Conservation (phyloP, 1,140 invertebrate genomes). For the Zaprionus ghesquierei region DNA sequence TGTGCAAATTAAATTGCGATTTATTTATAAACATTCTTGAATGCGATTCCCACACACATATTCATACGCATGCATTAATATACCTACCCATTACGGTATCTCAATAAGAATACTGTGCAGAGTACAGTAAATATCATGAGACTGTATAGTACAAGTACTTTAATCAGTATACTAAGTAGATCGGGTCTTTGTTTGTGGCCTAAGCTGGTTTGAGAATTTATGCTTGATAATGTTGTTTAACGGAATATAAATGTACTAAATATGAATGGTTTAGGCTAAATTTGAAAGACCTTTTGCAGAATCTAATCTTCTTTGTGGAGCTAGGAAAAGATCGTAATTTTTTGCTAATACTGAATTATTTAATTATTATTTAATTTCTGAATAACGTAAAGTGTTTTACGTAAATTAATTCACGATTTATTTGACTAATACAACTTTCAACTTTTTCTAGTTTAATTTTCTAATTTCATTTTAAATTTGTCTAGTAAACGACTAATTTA, state of each 20-base stretch:
- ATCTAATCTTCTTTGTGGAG: too few species aligned
- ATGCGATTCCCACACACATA: neutral
- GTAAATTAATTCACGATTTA: too few species aligned
- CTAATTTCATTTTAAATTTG: too few species aligned
- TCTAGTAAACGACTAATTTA: too few species aligned
- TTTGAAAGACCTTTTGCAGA: neutral
- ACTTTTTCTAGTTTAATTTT: too few species aligned
- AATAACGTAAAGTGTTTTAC: too few species aligned
- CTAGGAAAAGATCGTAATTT: too few species aligned
- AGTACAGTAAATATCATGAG: neutral
- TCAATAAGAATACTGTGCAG: neutral
- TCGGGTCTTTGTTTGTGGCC: neutral
- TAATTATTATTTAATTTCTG: too few species aligned
- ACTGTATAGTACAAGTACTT: neutral
- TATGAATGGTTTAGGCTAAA: neutral
- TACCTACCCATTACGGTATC: neutral
- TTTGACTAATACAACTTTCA: too few species aligned
- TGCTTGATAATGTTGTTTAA: neutral
- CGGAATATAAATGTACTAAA: neutral
- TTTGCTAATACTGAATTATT: too few species aligned
- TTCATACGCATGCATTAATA: too few species aligned
- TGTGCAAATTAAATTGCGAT: neutral
- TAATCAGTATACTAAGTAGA: neutral
- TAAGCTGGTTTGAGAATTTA: neutral
- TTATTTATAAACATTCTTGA: neutral